Base-by-base conservation (phyloP, 2,797 vertebrate species). In the Alca torda region DNA sequence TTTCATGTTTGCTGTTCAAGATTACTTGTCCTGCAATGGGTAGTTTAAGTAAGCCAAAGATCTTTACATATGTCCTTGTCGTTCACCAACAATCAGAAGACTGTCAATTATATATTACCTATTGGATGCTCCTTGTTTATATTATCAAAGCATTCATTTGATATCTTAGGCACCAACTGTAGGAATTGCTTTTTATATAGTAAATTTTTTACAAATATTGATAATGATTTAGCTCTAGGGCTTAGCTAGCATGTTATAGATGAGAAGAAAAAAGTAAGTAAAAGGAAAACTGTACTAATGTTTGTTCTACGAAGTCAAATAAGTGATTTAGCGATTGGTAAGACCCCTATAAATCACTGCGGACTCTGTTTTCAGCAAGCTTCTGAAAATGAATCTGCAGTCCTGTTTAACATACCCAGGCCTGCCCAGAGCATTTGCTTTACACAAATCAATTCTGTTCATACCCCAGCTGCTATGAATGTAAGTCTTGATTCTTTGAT, bases 261-360 rank as follows among this genome's bases (percentile, higher is more conserved):
- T 43, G 63, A 74, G 56, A 68, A 59, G 26, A 46, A 79, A 89
- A 82, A 59, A 43, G 17, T 39, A 76, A 83, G 10, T 39, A 56
- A 87, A 92, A 59, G 50, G 41, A 88, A 77, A 84, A 91, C 46
- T 6, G 7, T 46, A 54, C 56, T 84, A 57, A 74, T 67, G 33
- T 87, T 94, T 90, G 61, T 85, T 90, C 69, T 81, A 75, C 43
- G 54, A 84, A 89, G 53, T 89, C 91, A 94, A 92, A 72, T 70
- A 74, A 69, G 30, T 73, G 60, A 82, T 95, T 78, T 35, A 84
- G 35, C 1, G 7, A 79, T 93, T 81, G 61, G n/a, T 65, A 51
- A 82, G 43, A 19, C 46, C 24, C 7, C 28, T 72, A 19, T 80
- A 87, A 82, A 89, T 72, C 86, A 80, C 53, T 68, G n/a, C 24